Evolutionary conservation across 2,113 vertebrate species (phyloP).

Genomic region (Danionella cerebrum): DNA sequence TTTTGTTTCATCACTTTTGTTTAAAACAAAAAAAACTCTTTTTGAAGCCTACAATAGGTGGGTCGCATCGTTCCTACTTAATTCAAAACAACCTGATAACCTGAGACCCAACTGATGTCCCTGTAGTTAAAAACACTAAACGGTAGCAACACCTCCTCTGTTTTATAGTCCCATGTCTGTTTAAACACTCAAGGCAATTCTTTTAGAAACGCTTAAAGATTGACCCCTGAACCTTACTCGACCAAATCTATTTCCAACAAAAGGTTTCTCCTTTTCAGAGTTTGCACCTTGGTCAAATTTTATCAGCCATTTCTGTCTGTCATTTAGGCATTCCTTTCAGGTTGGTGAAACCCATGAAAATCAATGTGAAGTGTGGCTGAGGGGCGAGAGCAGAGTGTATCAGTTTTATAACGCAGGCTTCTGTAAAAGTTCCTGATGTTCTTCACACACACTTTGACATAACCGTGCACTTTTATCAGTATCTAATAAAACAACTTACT

Average conservation of each 20-base stretch:
- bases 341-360: not conserved
- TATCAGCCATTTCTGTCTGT: not conserved
- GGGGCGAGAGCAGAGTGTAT: slow-evolving; percentile 10
- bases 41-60: too few species aligned
- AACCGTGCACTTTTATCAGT: not conserved
- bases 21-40: too few species aligned
- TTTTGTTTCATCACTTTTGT: too few species aligned
- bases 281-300: not conserved
- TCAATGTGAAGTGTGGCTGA: slow-evolving; percentile 2
- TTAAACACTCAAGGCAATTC: not conserved
- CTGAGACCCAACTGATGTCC: too few species aligned
- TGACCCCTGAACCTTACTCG: slow-evolving; percentile 21
- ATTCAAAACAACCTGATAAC: too few species aligned
- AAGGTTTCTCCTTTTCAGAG: not conserved
- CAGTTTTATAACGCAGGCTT: not conserved
- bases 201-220: not conserved
- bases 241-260: not conserved
- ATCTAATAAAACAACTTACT: not conserved
- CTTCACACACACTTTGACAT: not conserved
- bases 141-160: not conserved
- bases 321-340: not conserved
- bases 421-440: not conserved
- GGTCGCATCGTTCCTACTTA: too few species aligned
- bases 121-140: too few species aligned
- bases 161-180: not conserved